Base-by-base conservation (phyloP, 1,140 invertebrate genomes). In the Charaxes varanes region DNA sequence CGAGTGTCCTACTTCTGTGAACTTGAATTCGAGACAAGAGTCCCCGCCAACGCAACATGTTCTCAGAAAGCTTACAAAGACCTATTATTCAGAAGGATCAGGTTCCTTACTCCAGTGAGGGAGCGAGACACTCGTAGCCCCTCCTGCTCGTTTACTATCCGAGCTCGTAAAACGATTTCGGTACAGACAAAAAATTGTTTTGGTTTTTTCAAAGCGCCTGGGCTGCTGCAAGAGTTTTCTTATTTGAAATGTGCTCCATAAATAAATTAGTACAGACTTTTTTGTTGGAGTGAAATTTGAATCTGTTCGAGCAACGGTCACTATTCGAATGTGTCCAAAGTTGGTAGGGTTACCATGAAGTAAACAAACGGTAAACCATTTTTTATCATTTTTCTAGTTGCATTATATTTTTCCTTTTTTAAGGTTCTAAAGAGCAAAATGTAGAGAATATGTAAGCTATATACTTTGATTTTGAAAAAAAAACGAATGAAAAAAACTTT, bases 141-240 rank as follows among this genome's bases (percentile, higher is more conserved):
- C 46, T 64, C 62, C 45, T 48, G n/a, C 47, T 73, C 70, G 8
- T 65, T 74, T 77, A 74, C 72, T 77, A 76, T 70, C 63, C 48
- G 60, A 66, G 62, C 62, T 78, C 73, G 70, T 81, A 76, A 73
- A 77, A 62, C 53, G 63, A 68, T 73, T 79, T 73, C 62, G 62
- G 58, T 44, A 36, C 55, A 42, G 42, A 76, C 62, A 79, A 79
- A 77, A 79, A 77, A 65, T 63, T 79, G 77, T 81, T 82, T 69
- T 77, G 68, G 60, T 79, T 71, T 82, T 81, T 78, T 77, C 60
- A 51, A 44, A 18, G 32, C 48, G 33, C 35, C 52, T n/a, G 48
- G 43, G 52, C 12, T 36, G 32, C 17, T 42, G 43, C 31, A 60
- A 58, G 69, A 44, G 31, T 63, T 52, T 49, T 72, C 62, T 74